phyloP scores from a whole-genome alignment of 1,140 invertebrate genomes.

The Belonocnema kinseyi region DNA sequence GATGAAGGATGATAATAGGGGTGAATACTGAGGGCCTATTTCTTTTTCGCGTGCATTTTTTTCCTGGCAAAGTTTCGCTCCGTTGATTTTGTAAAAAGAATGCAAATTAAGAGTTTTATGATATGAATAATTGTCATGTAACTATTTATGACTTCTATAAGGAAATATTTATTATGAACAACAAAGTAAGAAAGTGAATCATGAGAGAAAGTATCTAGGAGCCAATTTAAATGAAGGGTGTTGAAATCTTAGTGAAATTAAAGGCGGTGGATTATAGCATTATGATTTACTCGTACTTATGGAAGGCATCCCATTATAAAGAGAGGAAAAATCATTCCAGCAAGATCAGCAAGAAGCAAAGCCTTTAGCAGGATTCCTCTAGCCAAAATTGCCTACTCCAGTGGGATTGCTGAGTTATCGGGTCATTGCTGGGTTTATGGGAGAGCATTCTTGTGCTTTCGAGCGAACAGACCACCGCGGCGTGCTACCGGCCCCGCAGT shows the following conservation, averaged over 20 bases:
- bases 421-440: constrained; percentile 56
- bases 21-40: constrained; percentile 32
- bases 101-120: constrained; percentile 6
- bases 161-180: no score
- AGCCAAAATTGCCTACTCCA: constrained; percentile 14
- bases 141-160: no score
- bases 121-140: no score
- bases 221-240: no score
- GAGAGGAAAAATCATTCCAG: not conserved
- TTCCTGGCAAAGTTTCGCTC: constrained; percentile 15
- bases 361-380: constrained; percentile 5
- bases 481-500: constrained; percentile 37
- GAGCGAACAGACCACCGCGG: constrained; percentile 39
- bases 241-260: no score
- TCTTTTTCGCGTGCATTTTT: constrained; percentile 9
- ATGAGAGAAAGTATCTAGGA: no score
- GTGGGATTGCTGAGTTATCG: constrained; percentile 44
- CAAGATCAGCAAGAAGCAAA: not conserved
- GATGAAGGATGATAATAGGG: constrained; percentile 29
- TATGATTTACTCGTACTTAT: no score
- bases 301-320: no score
- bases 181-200: no score
- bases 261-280: no score
- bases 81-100: constrained; percentile 31
- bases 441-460: constrained; percentile 52